Evolutionary conservation across 1,140 invertebrate species (phyloP).

Genomic region (Diuraphis noxia): DNA sequence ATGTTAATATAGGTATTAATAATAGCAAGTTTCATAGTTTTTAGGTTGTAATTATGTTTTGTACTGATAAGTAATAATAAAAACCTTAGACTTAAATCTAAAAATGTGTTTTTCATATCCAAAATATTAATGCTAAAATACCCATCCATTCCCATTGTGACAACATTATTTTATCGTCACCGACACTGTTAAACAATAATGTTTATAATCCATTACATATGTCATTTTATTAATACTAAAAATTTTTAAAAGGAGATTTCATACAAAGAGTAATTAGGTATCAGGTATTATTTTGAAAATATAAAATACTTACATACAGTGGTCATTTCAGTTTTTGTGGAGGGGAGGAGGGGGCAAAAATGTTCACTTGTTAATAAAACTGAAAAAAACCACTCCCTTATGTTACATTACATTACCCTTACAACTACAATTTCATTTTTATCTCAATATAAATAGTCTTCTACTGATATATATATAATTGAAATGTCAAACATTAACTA

Average conservation of each 20-base stretch:
- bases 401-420: too few species aligned
- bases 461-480: too few species aligned
- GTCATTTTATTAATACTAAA: too few species aligned
- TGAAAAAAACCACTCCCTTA: too few species aligned
- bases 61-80: neutral
- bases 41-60: neutral
- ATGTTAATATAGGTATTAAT: neutral
- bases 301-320: too few species aligned
- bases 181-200: neutral
- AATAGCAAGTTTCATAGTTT: neutral
- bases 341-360: too few species aligned
- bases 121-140: neutral
- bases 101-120: neutral
- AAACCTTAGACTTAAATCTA: neutral
- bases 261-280: neutral
- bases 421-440: too few species aligned
- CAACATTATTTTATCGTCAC: neutral
- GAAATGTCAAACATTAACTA: too few species aligned
- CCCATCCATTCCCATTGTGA: neutral
- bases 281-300: neutral
- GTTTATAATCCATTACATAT: too few species aligned
- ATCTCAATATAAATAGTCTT: too few species aligned
- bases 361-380: too few species aligned
- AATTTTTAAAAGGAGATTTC: neutral
- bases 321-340: too few species aligned